These are phyloP conservation scores for Diorhabda sublineata DNA, from an alignment of 1,140 invertebrate genomes.

Conservation along the genomic window DNA sequence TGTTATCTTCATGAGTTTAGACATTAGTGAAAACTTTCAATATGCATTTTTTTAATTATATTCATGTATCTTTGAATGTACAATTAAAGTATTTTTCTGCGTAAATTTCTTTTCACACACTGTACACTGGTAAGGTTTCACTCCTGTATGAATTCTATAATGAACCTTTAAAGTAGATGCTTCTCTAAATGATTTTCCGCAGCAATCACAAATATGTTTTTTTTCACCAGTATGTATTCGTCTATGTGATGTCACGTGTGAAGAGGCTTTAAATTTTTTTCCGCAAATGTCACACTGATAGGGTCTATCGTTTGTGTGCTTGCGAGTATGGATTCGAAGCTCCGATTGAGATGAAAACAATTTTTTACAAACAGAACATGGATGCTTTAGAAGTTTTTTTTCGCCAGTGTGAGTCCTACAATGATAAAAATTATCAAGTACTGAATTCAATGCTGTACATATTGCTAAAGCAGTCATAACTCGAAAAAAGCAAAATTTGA, in stretches of 20 bases:
- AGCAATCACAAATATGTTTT: conserved; percentile 20
- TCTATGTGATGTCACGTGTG: conserved; percentile 51
- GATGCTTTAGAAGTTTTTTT: conserved; percentile 37
- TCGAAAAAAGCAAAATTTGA: no score
- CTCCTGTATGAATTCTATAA: conserved; percentile 10
- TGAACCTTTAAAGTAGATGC: conserved; percentile 19
- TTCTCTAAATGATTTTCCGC: conserved; percentile 26
- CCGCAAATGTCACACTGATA: conserved; percentile 59
- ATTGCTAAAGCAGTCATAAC: no score
- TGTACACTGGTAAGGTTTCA: conserved; percentile 9
- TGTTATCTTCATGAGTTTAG: no score
- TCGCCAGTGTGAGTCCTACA: conserved; percentile 54
- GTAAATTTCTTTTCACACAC: conserved; percentile 12
- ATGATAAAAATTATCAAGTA: not conserved
- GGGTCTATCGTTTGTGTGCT: conserved; percentile 68
- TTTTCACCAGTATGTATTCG: conserved; percentile 33
- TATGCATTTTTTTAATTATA: not conserved
- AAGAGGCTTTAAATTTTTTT: conserved; percentile 55
- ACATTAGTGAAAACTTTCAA: no score
- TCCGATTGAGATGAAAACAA: not conserved
- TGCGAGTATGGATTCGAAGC: not conserved
- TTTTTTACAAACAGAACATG: conserved; percentile 4
- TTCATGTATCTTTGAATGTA: conserved; percentile 7
- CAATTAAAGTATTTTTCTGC: conserved; percentile 3
- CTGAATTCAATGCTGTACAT: no score